These are phyloP conservation scores for Hydropsyche betteni DNA, from an alignment of 2,888 invertebrate genomes.

Conservation along the genomic window DNA sequence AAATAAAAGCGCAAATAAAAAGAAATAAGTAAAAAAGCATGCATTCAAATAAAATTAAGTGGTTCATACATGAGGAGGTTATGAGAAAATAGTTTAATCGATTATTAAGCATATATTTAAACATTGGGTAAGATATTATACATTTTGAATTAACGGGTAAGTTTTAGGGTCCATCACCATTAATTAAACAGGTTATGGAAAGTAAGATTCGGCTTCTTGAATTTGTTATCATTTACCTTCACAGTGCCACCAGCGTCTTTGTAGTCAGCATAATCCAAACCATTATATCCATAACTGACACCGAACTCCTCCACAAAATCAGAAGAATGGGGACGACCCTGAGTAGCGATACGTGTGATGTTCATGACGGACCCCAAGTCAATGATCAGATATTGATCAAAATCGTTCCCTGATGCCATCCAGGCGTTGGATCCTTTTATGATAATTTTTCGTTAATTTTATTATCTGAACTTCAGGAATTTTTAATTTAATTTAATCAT, in stretches of 20 bases:
- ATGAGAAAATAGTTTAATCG: too few relatives aligned
- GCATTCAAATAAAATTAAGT: too few relatives aligned
- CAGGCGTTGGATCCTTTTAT: conserved; percentile 86
- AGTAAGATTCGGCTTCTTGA: too few relatives aligned
- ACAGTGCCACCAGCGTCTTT: conserved; percentile 89
- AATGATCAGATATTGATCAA: conserved; percentile 89
- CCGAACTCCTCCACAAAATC: conserved; percentile 95
- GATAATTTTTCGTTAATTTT: conserved; percentile 43
- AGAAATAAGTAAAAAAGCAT: too few relatives aligned
- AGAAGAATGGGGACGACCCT: conserved; percentile 87
- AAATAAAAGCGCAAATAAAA: too few relatives aligned
- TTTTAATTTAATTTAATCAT: conserved; percentile 15
- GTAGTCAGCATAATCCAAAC: conserved; percentile 87
- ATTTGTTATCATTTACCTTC: conserved; percentile 75
- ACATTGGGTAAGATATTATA: too few relatives aligned
- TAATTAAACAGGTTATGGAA: not conserved
- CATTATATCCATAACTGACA: conserved; percentile 92
- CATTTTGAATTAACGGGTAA: too few relatives aligned
- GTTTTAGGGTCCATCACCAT: not conserved
- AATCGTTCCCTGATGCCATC: conserved; percentile 91
- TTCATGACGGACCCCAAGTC: conserved; percentile 90
- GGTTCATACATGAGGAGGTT: too few relatives aligned
- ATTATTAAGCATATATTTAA: too few relatives aligned
- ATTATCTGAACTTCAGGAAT: conserved; percentile 35
- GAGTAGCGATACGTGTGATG: conserved; percentile 87